These are phyloP conservation scores for Labeo calbasu DNA, from an alignment of 2,797 vertebrate genomes.

Conservation along the genomic window DNA sequence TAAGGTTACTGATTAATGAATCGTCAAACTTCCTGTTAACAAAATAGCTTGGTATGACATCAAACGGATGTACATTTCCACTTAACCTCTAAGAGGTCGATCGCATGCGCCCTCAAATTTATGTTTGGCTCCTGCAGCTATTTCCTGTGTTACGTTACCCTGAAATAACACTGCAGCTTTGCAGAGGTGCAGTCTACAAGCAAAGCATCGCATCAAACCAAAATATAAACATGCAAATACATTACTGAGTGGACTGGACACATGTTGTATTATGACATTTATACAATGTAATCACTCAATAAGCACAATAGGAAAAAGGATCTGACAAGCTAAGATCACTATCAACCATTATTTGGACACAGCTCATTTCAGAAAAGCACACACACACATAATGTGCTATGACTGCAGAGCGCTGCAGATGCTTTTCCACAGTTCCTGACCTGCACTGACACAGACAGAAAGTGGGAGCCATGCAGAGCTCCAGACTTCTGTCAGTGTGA, in stretches of 20 bases:
- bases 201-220: background rate
- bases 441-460: constrained; percentile 17
- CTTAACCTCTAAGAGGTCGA: constrained; percentile 8
- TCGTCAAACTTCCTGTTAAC: constrained; percentile 20
- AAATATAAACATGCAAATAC: background rate
- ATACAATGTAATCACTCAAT: constrained; percentile 1
- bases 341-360: constrained; percentile 39
- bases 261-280: background rate
- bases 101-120: constrained; percentile 30
- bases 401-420: background rate
- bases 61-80: constrained; percentile 31
- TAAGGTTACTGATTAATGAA: constrained; percentile 23
- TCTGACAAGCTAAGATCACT: constrained; percentile 30
- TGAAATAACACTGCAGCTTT: constrained; percentile 30
- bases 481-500: background rate
- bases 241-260: background rate
- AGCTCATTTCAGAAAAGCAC: constrained; percentile 23
- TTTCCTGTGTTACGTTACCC: constrained; percentile 33
- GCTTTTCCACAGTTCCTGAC: constrained; percentile 2
- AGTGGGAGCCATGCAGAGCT: background rate
- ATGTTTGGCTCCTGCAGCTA: constrained; percentile 33
- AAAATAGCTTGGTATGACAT: constrained; percentile 29
- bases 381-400: background rate
- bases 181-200: background rate
- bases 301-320: background rate